Evolutionary conservation across 2,888 invertebrate species (phyloP).

Genomic region (Pseudanteris insignis): DNA sequence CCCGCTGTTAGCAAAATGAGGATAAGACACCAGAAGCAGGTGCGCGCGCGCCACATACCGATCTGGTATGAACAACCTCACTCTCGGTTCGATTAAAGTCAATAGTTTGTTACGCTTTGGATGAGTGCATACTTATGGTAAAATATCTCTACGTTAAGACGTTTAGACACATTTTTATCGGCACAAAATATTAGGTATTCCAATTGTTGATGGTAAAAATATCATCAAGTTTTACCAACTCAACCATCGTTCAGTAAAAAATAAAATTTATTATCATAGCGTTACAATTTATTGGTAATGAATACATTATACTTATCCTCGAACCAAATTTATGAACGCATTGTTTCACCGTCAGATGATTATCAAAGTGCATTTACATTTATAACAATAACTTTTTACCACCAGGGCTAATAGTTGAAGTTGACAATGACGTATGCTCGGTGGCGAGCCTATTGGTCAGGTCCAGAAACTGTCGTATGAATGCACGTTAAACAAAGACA

Average conservation of each 20-base stretch:
- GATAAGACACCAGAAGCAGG: constrained; percentile 44
- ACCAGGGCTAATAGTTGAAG: constrained; percentile 4
- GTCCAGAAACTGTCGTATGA: constrained; percentile 5
- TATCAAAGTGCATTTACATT: not conserved
- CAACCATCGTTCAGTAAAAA: no score
- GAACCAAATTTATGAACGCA: not conserved
- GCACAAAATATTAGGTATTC: no score
- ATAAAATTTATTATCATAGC: no score
- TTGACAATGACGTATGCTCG: constrained; percentile 12
- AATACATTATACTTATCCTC: no score
- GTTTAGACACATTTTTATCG: not conserved
- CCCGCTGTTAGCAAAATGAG: constrained; percentile 51
- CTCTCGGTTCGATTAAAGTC: constrained; percentile 43
- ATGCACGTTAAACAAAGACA: no score
- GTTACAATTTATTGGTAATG: no score
- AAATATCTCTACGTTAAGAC: not conserved
- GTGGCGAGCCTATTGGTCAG: constrained; percentile 5
- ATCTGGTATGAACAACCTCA: constrained; percentile 49
- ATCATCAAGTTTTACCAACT: no score
- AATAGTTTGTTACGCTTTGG: constrained; percentile 25
- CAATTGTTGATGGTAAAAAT: no score
- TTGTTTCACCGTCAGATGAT: not conserved
- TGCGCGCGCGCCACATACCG: constrained; percentile 35
- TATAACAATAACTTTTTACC: not conserved
- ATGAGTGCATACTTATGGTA: constrained; percentile 1